Base-by-base conservation (phyloP, 2,797 vertebrate genomes). In the Smutsia temminckii region DNA sequence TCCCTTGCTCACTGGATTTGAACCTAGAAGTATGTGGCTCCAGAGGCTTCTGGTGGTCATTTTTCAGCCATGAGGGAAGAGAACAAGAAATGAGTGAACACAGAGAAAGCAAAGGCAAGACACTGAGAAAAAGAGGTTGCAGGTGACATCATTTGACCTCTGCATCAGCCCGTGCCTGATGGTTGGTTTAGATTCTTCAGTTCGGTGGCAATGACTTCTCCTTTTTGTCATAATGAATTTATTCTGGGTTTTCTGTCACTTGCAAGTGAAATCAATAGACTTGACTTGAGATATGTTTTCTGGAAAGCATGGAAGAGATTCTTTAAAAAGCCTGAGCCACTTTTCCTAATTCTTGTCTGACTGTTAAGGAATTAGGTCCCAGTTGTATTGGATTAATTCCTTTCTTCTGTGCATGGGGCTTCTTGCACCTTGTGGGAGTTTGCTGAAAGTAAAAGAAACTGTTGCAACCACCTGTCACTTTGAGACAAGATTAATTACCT, bases 401-500 rank as follows among this genome's bases (percentile, higher is more conserved):
- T 94, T 69, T 71, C 90, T 91, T 97, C 95, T 97, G 90, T 92
- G 64, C 81, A 68, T 46, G 53, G 92, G 81, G 72, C 27, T 94
- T 79, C 59, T 51, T 14, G n/a, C 42, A 69, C 87, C 94, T 79
- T n/a, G 37, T 32, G 68, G 61, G 59, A 63, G 3, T 77, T 89
- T 96, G 40, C 86, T 71, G 42, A 84, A 91, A 90, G 72, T 46
- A 68, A 89, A 88, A 91, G 93, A 89, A 88, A 57, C n/a, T 34
- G 32, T 80, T 71, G 64, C 91, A 46, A 68, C 85, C 94, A 96
- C 92, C 88, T 93, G 85, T 81, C 92, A 88, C 92, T 91, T 93
- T 59, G 57, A 64, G 92, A 78, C 79, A 78, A 91, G 78, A 96
- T 93, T 51, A 89, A 97, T 95, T 91, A 80, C 42, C 93, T 94